These are phyloP conservation scores for Pungitius pungitius DNA, from an alignment of 2,113 vertebrate genomes.

Conservation along the genomic window DNA sequence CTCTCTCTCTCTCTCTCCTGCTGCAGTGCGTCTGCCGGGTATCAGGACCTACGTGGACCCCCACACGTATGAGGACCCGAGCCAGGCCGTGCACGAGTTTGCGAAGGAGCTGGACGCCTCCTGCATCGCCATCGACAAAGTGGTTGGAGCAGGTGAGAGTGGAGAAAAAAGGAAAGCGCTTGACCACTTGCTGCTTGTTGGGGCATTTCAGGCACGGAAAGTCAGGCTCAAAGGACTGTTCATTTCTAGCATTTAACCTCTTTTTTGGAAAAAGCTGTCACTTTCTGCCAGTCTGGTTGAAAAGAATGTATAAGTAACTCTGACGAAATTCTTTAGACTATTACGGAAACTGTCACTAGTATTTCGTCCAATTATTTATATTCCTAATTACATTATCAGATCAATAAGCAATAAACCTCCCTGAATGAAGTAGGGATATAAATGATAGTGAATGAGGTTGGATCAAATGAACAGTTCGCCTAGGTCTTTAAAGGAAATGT, in stretches of 20 bases:
- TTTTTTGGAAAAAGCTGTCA: not conserved
- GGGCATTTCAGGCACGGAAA: not conserved
- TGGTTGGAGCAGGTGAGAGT: constrained; percentile 84
- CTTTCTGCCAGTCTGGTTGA: not conserved
- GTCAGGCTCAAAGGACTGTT: too few relatives aligned
- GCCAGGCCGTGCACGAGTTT: constrained; percentile 86
- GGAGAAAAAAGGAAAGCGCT: not conserved
- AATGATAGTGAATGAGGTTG: not conserved
- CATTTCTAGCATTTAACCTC: not conserved
- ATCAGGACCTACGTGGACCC: constrained; percentile 86
- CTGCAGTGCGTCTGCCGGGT: constrained; percentile 83
- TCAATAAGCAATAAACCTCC: not conserved
- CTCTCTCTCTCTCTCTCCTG: too few relatives aligned
- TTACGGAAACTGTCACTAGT: not conserved
- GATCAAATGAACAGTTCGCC: not conserved
- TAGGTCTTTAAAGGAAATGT: not conserved
- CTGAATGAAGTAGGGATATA: not conserved
- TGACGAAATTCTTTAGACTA: not conserved
- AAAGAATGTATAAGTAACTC: not conserved
- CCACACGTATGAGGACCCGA: constrained; percentile 85
- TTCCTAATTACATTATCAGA: not conserved
- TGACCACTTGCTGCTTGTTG: not conserved
- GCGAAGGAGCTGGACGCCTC: constrained; percentile 86
- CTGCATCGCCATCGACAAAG: constrained; percentile 85
- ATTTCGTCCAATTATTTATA: not conserved